phyloP scores from a whole-genome alignment of 1,140 invertebrate species.

The Leptonema lineaticorne region DNA sequence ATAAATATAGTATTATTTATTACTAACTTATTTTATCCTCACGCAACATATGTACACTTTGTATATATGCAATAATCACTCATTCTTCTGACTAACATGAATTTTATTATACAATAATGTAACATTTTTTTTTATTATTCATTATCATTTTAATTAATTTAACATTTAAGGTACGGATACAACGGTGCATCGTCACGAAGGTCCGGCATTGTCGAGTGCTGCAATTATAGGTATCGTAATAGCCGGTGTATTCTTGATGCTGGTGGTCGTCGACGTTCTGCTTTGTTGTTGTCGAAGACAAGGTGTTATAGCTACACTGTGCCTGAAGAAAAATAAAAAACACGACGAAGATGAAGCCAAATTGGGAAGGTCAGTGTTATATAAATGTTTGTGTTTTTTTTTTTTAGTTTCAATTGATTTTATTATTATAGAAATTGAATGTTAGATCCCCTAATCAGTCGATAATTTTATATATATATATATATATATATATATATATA shows the following conservation, averaged over 20 bases:
- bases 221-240: slow-evolving; percentile 78
- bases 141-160: too few species aligned
- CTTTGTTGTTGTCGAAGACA: slow-evolving; percentile 69
- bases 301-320: slow-evolving; percentile 73
- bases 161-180: slow-evolving; percentile 57
- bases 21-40: too few species aligned
- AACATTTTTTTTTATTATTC: too few species aligned
- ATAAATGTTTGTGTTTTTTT: slow-evolving; percentile 1
- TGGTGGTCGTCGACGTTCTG: slow-evolving; percentile 76
- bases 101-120: too few species aligned
- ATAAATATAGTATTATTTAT: too few species aligned
- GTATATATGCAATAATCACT: too few species aligned
- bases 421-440: too few species aligned
- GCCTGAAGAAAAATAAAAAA: slow-evolving; percentile 64
- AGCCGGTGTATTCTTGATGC: slow-evolving; percentile 68
- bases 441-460: background rate
- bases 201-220: slow-evolving; percentile 67
- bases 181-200: slow-evolving; percentile 57
- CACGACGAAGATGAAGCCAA: slow-evolving; percentile 77
- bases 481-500: background rate
- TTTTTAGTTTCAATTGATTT: background rate
- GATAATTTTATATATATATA: background rate
- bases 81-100: too few species aligned
- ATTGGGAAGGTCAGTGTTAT: slow-evolving; percentile 74
- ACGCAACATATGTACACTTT: too few species aligned